These are phyloP conservation scores for Theodoxus fluviatilis DNA, from an alignment of 2,888 invertebrate genomes.

Conservation along the genomic window DNA sequence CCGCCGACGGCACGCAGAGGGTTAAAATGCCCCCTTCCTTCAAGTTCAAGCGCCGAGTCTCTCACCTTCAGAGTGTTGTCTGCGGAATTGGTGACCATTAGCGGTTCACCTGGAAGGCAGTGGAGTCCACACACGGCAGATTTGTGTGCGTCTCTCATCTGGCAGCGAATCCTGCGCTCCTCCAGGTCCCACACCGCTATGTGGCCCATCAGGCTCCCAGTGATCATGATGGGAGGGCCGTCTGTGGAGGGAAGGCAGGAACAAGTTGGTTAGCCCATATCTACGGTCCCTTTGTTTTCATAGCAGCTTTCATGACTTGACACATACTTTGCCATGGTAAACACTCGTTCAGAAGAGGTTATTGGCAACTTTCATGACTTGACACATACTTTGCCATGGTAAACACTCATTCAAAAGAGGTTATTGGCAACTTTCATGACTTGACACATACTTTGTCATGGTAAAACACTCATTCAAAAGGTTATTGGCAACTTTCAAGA, in stretches of 20 bases:
- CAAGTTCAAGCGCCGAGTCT: neutral
- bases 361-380: neutral
- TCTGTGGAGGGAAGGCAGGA: constrained; percentile 71
- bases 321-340: neutral
- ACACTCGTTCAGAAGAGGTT: no score
- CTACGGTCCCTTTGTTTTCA: neutral
- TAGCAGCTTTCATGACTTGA: neutral
- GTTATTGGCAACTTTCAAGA: neutral
- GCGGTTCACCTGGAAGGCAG: constrained; percentile 86
- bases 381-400: neutral
- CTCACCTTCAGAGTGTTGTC: constrained; percentile 92
- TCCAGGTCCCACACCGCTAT: constrained; percentile 91
- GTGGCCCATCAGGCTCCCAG: constrained; percentile 82
- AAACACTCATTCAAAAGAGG: no score
- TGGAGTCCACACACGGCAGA: constrained; percentile 78
- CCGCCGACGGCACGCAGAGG: no score
- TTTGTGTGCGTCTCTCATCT: constrained; percentile 80
- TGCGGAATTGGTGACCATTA: constrained; percentile 88
- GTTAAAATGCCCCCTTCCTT: neutral
- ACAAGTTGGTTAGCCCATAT: no score
- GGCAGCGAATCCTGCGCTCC: constrained; percentile 75
- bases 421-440: neutral
- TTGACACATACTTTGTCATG: neutral
- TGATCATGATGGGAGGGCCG: constrained; percentile 84
- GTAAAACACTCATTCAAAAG: no score